Base-by-base conservation (phyloP, 1,140 invertebrate species). In the Diabrotica undecimpunctata region DNA sequence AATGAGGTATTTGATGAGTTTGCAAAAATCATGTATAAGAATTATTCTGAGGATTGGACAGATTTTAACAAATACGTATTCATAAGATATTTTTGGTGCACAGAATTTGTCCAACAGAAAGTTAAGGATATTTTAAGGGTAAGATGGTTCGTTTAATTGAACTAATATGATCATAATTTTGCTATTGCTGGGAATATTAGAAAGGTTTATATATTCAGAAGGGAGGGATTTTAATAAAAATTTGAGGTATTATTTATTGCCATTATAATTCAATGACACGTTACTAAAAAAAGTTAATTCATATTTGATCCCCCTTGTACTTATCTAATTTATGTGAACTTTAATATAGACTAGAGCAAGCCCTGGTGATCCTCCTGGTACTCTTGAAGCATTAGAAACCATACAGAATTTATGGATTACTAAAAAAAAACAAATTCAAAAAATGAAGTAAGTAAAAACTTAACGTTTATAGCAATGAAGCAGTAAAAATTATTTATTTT, bases 61-160 rank as follows among this genome's bases (percentile, higher is more conserved):
- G 73, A 74, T 51, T 73, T 73, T 56, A 74, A 74, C 53, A 73
- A 66, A 38, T 72, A 66, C 61, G 66, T 74, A 54, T 74, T 74
- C 62, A 72, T 73, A 59, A 67, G 69, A 58, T 69, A 69, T 62
- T 74, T 74, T 65, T 73, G 67, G 69, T 68, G 70, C 67, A 71
- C 70, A 57, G 63, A 68, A 10, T 66, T 65, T 41, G 71, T 71
- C 7, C 66, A 70, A 52, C 62, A 58, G 10, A 71, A 66, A 57
- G 56, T 69, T 58, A 14, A 62, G 53, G 54, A 72, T 54, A 65
- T 51, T 65, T 54, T 69, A 46, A 58, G 54, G 64, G 65, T 69
- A 67, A 63, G 66, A 54, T 13, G 52, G n/a, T n/a, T n/a, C n/a
- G n/a, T n/a, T n/a, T n/a, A n/a, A n/a, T n/a, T 46, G n/a, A 8